Conservation (phyloP, 1,140 invertebrate genomes). For the Glossosoma conforme region DNA sequence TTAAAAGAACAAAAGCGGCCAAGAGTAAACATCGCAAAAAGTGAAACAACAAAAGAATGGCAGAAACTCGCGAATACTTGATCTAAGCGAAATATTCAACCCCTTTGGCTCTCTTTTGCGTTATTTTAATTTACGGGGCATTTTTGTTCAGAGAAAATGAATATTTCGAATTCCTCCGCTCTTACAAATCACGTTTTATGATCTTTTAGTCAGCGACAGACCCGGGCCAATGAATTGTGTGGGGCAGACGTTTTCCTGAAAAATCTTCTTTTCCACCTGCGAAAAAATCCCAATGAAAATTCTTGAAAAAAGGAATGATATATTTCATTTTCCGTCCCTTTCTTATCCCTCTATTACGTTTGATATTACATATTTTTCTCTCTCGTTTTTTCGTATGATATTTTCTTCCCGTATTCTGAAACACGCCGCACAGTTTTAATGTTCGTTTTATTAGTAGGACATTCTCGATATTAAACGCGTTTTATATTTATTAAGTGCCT, state of each 20-base stretch:
- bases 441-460: background rate
- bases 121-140: too few relatives aligned
- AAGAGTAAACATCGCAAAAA: too few relatives aligned
- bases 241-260: background rate
- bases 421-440: background rate
- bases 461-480: conserved; percentile 1
- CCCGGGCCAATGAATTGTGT: background rate
- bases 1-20: too few relatives aligned
- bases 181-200: conserved; percentile 6
- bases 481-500: conserved; percentile 8
- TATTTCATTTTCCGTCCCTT: conserved; percentile 6
- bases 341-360: conserved; percentile 5
- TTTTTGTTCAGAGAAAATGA: conserved; percentile 3
- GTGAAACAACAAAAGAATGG: too few relatives aligned
- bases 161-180: conserved; percentile 1
- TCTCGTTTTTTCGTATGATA: background rate
- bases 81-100: too few relatives aligned
- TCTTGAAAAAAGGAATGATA: conserved; percentile 2
- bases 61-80: too few relatives aligned
- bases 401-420: conserved; percentile 3
- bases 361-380: conserved; percentile 7
- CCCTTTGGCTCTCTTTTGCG: too few relatives aligned
- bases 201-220: background rate
- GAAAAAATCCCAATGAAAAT: conserved; percentile 1
- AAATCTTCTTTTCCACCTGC: conserved; percentile 4